These are phyloP conservation scores for Trachythela sp. DNA, from an alignment of 64 coral and sea anemone genomes.

Conservation along the genomic window DNA sequence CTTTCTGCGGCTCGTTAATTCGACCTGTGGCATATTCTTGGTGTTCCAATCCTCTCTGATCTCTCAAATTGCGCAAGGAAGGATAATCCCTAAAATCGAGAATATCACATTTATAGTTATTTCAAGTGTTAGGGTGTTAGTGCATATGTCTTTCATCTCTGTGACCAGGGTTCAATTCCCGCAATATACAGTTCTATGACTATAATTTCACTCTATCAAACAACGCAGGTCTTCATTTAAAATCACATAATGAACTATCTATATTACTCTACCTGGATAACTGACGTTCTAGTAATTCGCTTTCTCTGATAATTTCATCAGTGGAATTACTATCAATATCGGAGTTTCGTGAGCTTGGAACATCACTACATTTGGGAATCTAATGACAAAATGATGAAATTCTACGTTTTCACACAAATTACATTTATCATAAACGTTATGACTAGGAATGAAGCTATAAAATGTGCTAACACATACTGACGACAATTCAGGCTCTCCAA, in stretches of 20 bases:
- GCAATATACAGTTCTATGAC: too few species aligned
- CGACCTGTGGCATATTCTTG: neutral
- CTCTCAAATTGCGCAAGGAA: neutral
- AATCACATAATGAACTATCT: neutral
- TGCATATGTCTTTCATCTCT: too few species aligned
- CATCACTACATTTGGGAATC: neutral
- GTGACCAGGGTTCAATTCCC: too few species aligned
- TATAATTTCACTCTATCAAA: too few species aligned
- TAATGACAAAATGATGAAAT: slow-evolving; percentile 1
- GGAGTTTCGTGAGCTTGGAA: neutral
- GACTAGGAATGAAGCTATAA: neutral
- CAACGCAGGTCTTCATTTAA: too few species aligned
- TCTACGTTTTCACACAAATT: neutral
- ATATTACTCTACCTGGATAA: neutral
- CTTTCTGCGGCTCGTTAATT: neutral
- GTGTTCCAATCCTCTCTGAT: neutral
- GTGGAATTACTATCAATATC: neutral
- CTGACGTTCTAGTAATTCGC: neutral
- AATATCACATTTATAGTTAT: neutral
- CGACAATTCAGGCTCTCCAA: neutral
- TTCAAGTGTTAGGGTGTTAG: neutral
- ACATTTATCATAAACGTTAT: neutral
- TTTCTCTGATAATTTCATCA: slow-evolving; percentile 18
- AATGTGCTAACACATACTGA: neutral
- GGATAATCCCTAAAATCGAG: neutral